Evolutionary conservation across 2,797 vertebrate species (phyloP), one percentile per base, ranked within the genome.

Genomic region (Pteropus rufus): DNA sequence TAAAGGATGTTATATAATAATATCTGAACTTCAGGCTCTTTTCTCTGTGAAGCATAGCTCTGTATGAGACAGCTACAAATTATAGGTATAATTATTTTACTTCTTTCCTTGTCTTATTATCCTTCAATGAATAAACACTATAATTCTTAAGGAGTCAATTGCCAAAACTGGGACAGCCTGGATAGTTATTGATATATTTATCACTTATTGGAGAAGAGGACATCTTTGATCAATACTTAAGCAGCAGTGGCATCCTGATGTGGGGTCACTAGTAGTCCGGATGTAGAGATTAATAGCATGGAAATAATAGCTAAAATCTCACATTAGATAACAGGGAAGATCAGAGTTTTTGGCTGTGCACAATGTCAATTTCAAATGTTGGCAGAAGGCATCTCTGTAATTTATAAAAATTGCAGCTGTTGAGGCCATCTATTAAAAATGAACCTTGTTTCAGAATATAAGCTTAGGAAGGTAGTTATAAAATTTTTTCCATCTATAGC

Each of bases 91-190:
- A 95, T 93, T 80, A 96, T 90, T 97, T 96, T 80, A 94, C 84
- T 97, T 96, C 52, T 90, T 94, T 75, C 54, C 77, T 96, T 96
- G 89, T 97, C 94, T 94, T 97, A 93, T 95, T 92, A 95, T 97
- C 90, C 73, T 91, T 84, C 64, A 91, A 89, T 94, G 92, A 97
- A 96, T 97, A 96, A 96, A 95, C 91, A 85, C 73, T 91, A 77
- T 95, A 94, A 96, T 97, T 97, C 93, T 95, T 82, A 92, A 94
- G 67, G 97, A 93, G 89, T 87, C 86, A 95, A 95, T 58, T 95
- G 70, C 93, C 87, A 85, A 95, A 96, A 77, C 94, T 93, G 65
- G 82, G 69, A 72, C 29, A 70, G 54, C 81, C 65, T 88, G 31
- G 23, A 88, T 36, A 90, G 92, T 94, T 96, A 87, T 84, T 96